Evolutionary conservation across 30 jellyfish, hydroid and myxozoan species (phyloP), one percentile per base, ranked within the genome.

Genomic region (Rhopilema esculentum): DNA sequence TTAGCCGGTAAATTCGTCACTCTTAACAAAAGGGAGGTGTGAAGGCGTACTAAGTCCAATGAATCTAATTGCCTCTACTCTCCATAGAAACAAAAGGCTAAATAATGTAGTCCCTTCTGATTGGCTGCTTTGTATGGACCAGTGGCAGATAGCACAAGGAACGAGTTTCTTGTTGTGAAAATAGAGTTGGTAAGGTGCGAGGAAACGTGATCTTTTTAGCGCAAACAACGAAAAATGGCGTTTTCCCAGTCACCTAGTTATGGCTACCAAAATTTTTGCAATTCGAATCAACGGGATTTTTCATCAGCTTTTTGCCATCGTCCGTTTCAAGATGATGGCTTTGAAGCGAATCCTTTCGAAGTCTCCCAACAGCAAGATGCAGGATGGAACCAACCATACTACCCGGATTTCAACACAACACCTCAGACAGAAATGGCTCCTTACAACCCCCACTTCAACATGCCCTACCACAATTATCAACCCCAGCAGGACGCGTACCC

Each of bases 201-300:
- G 48, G 66, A 75, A 65, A 61, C 76, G 94, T 85, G 88, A 85
- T 20, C 78, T 12, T 27, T 61, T 64, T 49, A 72, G 79, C 94
- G 79, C 88, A 85, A 85, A 73, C 94, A 85, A 63, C 69, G 52
- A 49, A 85, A 79, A 85, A 85, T 85, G 94, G 94, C 89, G 77
- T 85, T 62, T 74, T 63, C 79, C 31, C 88, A 74, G 48, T 64
- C 94, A 65, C 77, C 94, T 72, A 33, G 40, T 22, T 63, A 33
- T 75, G 93, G 75, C 77, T 72, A 85, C 32, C 77, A 25, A 19
- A 20, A 71, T 33, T 33, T 7, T 33, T 21, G 26, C 57, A 69
- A 70, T 33, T 57, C 86, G 26, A 66, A 29, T 15, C 62, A 65
- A 20, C 65, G 88, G 70, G 80, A 78, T 0, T 78, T 78, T 16